A percentile compares a stretch with the other conserved stretches of the same genome.
Evolutionary conservation across 2,888 invertebrate species (phyloP).

Genomic region (Leucoma salicis): DNA sequence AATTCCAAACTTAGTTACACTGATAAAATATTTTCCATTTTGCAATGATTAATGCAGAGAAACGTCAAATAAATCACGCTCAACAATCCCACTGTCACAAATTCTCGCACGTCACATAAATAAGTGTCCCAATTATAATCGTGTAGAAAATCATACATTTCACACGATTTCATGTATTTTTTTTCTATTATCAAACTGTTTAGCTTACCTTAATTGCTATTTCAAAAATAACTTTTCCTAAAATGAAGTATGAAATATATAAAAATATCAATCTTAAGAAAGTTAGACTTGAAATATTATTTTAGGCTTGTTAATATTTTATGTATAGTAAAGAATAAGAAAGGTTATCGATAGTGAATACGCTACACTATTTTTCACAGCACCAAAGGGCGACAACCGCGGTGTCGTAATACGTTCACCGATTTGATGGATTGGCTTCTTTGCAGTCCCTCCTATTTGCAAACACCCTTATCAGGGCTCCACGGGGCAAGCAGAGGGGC

Average conservation of each 20-base stretch:
- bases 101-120: slow-evolving; percentile 4
- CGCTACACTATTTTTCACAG: slow-evolving; percentile 18
- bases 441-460: slow-evolving; percentile 78
- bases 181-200: too few species aligned
- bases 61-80: slow-evolving; percentile 13
- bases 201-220: too few species aligned
- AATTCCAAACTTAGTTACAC: too few species aligned
- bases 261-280: too few species aligned
- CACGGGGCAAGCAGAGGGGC: slow-evolving; percentile 38
- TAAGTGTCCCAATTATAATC: slow-evolving; percentile 5
- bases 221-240: too few species aligned
- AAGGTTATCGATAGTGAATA: not conserved
- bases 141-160: not conserved
- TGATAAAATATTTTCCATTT: slow-evolving; percentile 4
- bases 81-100: slow-evolving; percentile 3
- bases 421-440: slow-evolving; percentile 83
- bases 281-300: too few species aligned
- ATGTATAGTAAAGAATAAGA: not conserved
- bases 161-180: not conserved
- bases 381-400: slow-evolving; percentile 62
- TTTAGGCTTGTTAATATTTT: too few species aligned
- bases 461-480: slow-evolving; percentile 75
- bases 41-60: slow-evolving; percentile 5
- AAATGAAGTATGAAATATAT: too few species aligned
- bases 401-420: slow-evolving; percentile 79